Percentiles rank a stretch among this genome's conserved stretches.
Conservation (phyloP, 2,888 invertebrate species). For the Scaptomyza reducta region DNA sequence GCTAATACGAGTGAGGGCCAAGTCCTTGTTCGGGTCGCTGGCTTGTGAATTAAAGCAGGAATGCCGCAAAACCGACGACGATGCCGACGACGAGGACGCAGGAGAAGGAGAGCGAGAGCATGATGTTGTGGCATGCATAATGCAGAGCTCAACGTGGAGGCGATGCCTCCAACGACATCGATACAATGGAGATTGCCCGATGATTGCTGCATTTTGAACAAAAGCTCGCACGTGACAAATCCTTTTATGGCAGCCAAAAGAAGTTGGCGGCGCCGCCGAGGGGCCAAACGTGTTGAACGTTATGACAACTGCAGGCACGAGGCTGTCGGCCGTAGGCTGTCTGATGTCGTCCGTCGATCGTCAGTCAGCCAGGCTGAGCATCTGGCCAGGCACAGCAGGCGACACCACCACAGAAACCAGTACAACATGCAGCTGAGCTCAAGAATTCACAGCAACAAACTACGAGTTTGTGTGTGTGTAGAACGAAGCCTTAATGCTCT, state of each 20-base stretch:
- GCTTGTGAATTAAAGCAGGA: conserved; percentile 73
- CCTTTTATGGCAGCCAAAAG: conserved; percentile 81
- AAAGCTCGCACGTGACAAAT: conserved; percentile 84
- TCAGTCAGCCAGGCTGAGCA: conserved; percentile 38
- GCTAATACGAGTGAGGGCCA: conserved; percentile 56
- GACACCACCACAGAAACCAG: conserved; percentile 36
- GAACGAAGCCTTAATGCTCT: conserved; percentile 57
- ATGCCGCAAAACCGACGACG: conserved; percentile 68
- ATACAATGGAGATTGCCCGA: conserved; percentile 76
- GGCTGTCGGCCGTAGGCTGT: conserved; percentile 55
- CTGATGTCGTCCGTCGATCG: conserved; percentile 21
- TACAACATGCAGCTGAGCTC: conserved; percentile 38
- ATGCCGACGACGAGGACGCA: neutral
- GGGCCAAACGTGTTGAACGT: conserved; percentile 79
- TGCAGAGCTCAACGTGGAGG: conserved; percentile 51
- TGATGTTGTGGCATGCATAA: conserved; percentile 67
- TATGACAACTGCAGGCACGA: conserved; percentile 79
- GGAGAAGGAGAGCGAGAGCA: conserved; percentile 15
- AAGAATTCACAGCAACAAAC: conserved; percentile 10
- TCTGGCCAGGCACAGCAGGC: conserved; percentile 71
- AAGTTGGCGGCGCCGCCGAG: conserved; percentile 38
- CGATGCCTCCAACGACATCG: conserved; percentile 51
- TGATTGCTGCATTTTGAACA: conserved; percentile 84
- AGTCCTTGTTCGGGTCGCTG: conserved; percentile 76
- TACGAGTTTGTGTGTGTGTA: neutral